Base-by-base conservation (phyloP, 2,113 vertebrate species). In the Anolis carolinensis region DNA sequence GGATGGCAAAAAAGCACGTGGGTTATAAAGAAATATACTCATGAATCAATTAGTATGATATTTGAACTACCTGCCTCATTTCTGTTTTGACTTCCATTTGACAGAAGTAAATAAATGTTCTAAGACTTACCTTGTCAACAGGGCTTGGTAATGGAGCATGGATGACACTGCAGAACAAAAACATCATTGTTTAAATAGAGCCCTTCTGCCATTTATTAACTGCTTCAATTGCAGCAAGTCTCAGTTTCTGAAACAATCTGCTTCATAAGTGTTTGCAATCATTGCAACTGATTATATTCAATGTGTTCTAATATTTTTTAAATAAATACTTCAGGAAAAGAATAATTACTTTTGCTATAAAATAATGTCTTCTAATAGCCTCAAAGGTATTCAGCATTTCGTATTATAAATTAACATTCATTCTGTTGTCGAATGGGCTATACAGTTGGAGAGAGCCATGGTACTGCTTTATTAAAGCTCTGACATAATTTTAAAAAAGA, bases 91-190 rank as follows among this genome's bases (percentile, higher is more conserved):
- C 52, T 30, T 83, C 52, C 7, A 3, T 88, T 48, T 9, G 7
- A 72, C 9, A 86, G 76, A 89, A 67, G 0, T 67, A 59, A 27
- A 89, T 48, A 86, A 88, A 48, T 84, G 44, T 86, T 91, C 79
- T n/a, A 59, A 2, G 72, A 90, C 96, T 98, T 98, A 99, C 99
- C 98, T 99, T 99, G 95, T 99, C 98, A 96, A 99, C 96, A 95
- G 99, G 98, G 96, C 98, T 97, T 93, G 99, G 98, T 94, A 98
- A 96, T 83, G 99, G 97, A 95, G 98, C 96, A 96, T 98, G 98
- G 96, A 99, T 99, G 95, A 99, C 98, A 96, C 99, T 99, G 94
- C 82, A 96, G 94, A 82, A 90, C 93, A 93, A 90, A 94, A 89
- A 89, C 86, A 79, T 88, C 89, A 75, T 18, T 14, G 27, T 36